Evolutionary conservation across 2,797 vertebrate genomes (phyloP), one percentile per base, ranked within the genome.

Genomic region (Poliocrania exsul): DNA sequence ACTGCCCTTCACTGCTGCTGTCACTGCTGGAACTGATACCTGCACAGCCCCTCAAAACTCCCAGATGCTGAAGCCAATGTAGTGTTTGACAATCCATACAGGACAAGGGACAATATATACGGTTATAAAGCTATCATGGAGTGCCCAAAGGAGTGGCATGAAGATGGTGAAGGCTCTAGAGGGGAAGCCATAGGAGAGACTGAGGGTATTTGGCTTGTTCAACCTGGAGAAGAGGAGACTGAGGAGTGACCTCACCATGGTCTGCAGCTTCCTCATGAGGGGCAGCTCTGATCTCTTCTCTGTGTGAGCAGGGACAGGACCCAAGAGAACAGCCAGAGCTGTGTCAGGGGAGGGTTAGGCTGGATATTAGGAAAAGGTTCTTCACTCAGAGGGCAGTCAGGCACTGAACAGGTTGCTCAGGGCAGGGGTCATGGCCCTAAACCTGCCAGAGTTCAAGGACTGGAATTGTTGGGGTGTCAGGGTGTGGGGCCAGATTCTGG

Each of bases 371-470:
- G 79, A 8, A 51, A 38, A 70, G 5, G 4, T 29, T 56, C 8
- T 70, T 77, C 28, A 6, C 19, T 8, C n/a, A 50, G 79, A 62
- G 16, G 28, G 8, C 50, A n/a, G 0, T 62, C 19, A 23, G 24
- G 35, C 64, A 25, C 19, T 49, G 21, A 0, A 2, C 20, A 60
- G 40, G 7, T 24, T 56, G 42, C 26, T 9, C 20, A 26, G 25
- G 57, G 37, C 28, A 46, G n/a, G 19, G 37, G 23, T 3, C 26
- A 49, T 1, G 0, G 19, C 35, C 35, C 18, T 5, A 0, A 61
- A 31, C 12, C 40, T 67, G 15, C 31, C 50, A 38, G 57, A 44
- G 50, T 28, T 64, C 50, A 44, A 57, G 42, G 28, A 51, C 7
- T 31, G 13, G 42, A 28, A 9, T 50, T 50, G 13, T 29, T 70